Percentiles rank a stretch among this genome's conserved stretches.
phyloP scores from a whole-genome alignment of 2,888 invertebrate genomes.

The Ochropleura leucogaster region DNA sequence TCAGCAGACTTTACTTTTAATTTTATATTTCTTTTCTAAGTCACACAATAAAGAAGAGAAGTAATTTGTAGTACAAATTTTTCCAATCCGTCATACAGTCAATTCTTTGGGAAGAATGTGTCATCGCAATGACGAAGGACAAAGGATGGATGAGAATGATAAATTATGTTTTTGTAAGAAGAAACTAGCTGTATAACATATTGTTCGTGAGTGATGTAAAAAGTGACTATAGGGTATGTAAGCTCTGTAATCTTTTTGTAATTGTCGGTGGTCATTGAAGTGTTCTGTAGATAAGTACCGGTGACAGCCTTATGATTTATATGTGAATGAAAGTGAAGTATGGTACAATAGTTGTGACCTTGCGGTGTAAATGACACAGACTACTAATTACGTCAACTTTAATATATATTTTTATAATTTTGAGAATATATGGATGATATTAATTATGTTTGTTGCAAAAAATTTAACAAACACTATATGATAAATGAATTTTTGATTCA shows the following conservation, averaged over 20 bases:
- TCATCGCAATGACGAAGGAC: slow-evolving; percentile 42
- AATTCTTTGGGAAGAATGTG: slow-evolving; percentile 22
- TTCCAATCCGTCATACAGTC: background rate
- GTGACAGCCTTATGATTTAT: slow-evolving; percentile 1
- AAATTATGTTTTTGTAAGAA: slow-evolving; percentile 38
- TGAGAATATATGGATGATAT: too few relatives aligned
- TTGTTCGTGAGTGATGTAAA: slow-evolving; percentile 28
- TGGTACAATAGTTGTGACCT: background rate
- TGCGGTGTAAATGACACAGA: too few relatives aligned
- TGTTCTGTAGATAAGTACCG: slow-evolving; percentile 12
- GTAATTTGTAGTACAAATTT: background rate
- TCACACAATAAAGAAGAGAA: background rate
- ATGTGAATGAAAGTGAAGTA: background rate
- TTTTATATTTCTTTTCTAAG: background rate
- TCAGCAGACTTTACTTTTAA: background rate
- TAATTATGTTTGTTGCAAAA: too few relatives aligned
- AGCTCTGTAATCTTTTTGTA: background rate
- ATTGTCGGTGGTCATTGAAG: background rate
- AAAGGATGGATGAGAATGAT: slow-evolving; percentile 33
- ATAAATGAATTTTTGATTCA: too few relatives aligned
- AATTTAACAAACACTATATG: too few relatives aligned
- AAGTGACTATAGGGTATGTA: slow-evolving; percentile 10
- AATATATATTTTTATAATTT: too few relatives aligned
- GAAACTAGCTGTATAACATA: background rate
- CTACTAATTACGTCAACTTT: too few relatives aligned